A percentile compares a stretch with the other conserved stretches of the same genome.
These are phyloP conservation scores for Meiosimyza platycephala DNA, from an alignment of 2,888 invertebrate species.

Conservation along the genomic window DNA sequence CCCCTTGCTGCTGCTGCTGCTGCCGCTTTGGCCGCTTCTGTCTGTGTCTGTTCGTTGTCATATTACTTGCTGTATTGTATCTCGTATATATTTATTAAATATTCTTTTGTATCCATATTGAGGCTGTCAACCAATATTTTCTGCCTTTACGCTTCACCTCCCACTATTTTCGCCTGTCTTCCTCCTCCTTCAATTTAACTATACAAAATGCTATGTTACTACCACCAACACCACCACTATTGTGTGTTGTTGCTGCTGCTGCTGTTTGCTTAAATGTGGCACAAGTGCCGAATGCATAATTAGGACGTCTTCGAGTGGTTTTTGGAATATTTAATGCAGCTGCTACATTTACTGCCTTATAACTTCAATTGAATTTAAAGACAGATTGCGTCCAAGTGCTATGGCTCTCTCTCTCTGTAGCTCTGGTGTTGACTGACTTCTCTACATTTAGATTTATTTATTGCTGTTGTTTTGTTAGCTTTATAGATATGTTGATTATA, in stretches of 20 bases:
- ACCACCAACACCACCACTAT: background rate
- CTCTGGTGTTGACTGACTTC: background rate
- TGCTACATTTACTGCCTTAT: no score
- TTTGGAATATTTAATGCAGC: no score
- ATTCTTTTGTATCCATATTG: constrained; percentile 2
- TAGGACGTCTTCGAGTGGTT: background rate
- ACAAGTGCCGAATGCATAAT: constrained; percentile 23
- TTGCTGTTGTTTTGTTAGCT: background rate
- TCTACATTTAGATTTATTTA: background rate
- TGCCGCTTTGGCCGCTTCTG: background rate
- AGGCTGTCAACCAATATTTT: background rate
- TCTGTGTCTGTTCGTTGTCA: background rate
- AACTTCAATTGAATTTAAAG: no score
- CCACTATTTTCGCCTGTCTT: background rate
- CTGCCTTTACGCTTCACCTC: background rate
- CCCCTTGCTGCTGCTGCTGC: background rate
- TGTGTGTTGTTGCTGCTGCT: background rate
- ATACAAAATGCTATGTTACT: background rate
- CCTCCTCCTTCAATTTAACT: background rate
- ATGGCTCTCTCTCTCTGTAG: background rate
- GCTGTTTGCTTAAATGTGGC: background rate
- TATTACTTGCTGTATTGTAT: background rate
- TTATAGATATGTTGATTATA: background rate
- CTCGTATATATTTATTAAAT: constrained; percentile 10
- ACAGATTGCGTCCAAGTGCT: no score